phyloP scores from a whole-genome alignment of 2,797 vertebrate species.

The Coracias cyanogaster region DNA sequence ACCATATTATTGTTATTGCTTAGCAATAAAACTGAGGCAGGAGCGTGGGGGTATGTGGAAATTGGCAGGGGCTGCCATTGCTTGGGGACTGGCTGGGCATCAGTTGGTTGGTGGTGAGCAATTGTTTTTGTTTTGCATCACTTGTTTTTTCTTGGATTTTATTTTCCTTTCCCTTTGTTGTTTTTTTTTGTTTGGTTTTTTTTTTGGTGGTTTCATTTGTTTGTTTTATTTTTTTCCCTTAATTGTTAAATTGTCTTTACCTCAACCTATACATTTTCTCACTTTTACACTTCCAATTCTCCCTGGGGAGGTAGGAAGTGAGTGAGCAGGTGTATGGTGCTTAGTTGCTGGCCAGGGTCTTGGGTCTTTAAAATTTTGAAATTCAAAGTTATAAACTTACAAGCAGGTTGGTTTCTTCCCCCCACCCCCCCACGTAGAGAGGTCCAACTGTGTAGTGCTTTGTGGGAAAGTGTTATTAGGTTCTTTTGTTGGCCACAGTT shows the following conservation, averaged over 20 bases:
- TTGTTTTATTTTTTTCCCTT: fast-evolving
- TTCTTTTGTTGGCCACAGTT: neutral
- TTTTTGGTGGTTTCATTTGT: no score
- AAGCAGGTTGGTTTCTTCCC: neutral
- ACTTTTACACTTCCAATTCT: neutral
- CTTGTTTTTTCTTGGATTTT: neutral
- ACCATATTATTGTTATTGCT: neutral
- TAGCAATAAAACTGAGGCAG: neutral
- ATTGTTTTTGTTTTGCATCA: neutral
- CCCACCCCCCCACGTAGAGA: neutral
- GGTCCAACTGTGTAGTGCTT: neutral
- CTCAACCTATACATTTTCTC: neutral
- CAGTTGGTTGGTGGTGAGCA: neutral
- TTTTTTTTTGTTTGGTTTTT: no score
- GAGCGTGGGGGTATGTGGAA: neutral
- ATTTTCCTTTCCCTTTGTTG: neutral
- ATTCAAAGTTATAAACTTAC: neutral
- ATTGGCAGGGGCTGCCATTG: neutral
- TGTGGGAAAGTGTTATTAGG: neutral
- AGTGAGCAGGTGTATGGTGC: neutral
- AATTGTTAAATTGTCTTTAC: neutral
- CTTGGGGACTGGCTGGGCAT: neutral
- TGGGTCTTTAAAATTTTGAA: neutral
- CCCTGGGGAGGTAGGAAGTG: neutral
- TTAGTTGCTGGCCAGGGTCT: neutral